Evolutionary conservation across 2,888 invertebrate genomes (phyloP).

Genomic region (Drosophila mercatorum): DNA sequence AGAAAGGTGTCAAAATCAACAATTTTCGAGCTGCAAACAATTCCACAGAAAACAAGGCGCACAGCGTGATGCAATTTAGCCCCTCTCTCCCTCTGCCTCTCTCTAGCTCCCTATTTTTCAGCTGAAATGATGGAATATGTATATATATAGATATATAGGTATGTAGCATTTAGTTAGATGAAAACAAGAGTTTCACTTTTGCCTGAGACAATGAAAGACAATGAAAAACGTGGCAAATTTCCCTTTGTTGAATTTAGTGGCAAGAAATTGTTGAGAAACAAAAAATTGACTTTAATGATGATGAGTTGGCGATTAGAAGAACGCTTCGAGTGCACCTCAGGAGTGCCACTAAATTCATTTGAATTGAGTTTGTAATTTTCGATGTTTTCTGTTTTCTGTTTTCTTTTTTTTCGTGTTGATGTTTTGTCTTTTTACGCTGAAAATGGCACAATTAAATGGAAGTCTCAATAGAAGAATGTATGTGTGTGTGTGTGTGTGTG

Average conservation of each 20-base stretch:
- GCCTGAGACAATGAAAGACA: slow-evolving; percentile 57
- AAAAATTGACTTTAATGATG: slow-evolving; percentile 83
- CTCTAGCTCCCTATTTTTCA: slow-evolving; percentile 35
- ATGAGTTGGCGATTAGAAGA: slow-evolving; percentile 82
- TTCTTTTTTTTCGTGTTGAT: slow-evolving; percentile 25
- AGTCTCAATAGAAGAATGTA: slow-evolving; percentile 38
- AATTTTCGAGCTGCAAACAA: slow-evolving; percentile 79
- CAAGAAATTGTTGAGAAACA: slow-evolving; percentile 65
- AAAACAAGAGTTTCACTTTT: slow-evolving; percentile 73
- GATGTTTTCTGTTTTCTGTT: slow-evolving; percentile 18
- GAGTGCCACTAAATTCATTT: slow-evolving; percentile 69
- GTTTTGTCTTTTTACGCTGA: slow-evolving; percentile 54
- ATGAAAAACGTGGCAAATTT: slow-evolving; percentile 82
- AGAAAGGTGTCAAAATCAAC: slow-evolving; percentile 83
- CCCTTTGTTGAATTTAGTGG: slow-evolving; percentile 74
- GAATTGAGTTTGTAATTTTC: slow-evolving; percentile 51
- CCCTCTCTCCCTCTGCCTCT: slow-evolving; percentile 18
- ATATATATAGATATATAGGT: slow-evolving; percentile 5
- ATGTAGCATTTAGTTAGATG: slow-evolving; percentile 8
- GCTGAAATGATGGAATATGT: slow-evolving; percentile 45
- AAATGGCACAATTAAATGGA: slow-evolving; percentile 71
- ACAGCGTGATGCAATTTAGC: slow-evolving; percentile 81
- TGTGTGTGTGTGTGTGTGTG: slow-evolving; percentile 33
- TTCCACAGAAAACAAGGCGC: slow-evolving; percentile 71
- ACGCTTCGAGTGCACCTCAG: slow-evolving; percentile 49